A percentile compares a stretch with the other conserved stretches of the same genome.
These are phyloP conservation scores for Cyprinodon tularosa DNA, from an alignment of 2,113 vertebrate genomes.

Conservation along the genomic window DNA sequence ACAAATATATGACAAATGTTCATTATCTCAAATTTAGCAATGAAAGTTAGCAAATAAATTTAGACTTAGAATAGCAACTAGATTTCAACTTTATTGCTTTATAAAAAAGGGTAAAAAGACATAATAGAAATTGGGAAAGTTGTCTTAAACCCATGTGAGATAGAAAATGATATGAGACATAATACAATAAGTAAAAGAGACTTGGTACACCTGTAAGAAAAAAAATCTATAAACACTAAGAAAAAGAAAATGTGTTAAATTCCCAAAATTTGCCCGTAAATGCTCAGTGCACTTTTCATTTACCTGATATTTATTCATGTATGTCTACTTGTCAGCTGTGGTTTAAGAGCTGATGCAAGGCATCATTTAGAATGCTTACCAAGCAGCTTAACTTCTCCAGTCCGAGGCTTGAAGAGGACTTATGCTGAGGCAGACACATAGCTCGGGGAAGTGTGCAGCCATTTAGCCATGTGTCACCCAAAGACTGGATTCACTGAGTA, in stretches of 20 bases:
- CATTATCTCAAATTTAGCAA: too few relatives aligned
- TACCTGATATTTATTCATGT: slow-evolving; percentile 2
- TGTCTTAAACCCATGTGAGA: not conserved
- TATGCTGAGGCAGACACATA: slow-evolving; percentile 53
- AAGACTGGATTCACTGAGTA: slow-evolving; percentile 58
- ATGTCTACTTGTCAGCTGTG: not conserved
- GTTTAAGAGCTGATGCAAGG: slow-evolving; percentile 41
- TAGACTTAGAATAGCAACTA: not conserved
- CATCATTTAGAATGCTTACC: slow-evolving; percentile 42
- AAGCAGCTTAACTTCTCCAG: slow-evolving; percentile 42
- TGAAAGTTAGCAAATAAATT: too few relatives aligned
- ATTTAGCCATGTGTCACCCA: slow-evolving; percentile 71
- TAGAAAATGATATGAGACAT: not conserved
- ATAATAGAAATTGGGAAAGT: too few relatives aligned
- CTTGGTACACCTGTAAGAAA: not conserved
- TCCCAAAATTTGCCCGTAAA: not conserved
- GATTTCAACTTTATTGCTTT: not conserved
- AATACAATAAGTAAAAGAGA: not conserved
- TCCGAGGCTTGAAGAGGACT: slow-evolving; percentile 30
- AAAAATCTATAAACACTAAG: not conserved
- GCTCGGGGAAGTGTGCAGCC: slow-evolving; percentile 59
- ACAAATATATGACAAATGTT: too few relatives aligned
- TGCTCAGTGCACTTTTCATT: not conserved
- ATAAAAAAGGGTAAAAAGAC: too few relatives aligned
- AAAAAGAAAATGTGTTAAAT: not conserved